Conservation (phyloP, 2,113 vertebrate genomes). For the Acrocephalus kingi region DNA sequence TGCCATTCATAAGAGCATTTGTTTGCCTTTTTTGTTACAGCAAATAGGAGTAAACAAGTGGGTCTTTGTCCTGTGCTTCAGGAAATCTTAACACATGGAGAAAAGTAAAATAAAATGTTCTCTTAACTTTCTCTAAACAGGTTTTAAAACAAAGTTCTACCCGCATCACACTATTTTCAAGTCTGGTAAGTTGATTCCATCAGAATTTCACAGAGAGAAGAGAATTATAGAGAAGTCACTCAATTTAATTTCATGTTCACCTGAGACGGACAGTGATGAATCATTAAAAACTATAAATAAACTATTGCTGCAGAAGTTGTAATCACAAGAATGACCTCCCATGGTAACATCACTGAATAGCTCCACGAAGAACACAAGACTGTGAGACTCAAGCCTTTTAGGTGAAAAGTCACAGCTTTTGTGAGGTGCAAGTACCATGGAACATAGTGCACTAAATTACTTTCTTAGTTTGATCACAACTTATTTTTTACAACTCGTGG, state of each 20-base stretch:
- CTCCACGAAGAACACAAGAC: fast-evolving
- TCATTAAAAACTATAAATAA: not conserved
- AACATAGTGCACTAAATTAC: not conserved
- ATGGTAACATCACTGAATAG: not conserved
- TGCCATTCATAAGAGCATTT: not conserved
- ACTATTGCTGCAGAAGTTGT: not conserved
- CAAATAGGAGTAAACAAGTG: not conserved
- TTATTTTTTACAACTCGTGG: not conserved
- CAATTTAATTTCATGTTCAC: not conserved
- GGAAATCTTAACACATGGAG: not conserved
- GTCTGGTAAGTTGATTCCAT: not conserved
- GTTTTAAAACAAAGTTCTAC: not conserved
- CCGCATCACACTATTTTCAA: not conserved
- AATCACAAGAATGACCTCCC: not conserved
- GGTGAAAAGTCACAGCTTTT: not conserved
- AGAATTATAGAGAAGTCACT: not conserved
- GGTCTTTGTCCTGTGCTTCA: not conserved
- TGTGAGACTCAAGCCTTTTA: not conserved
- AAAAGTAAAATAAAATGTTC: not conserved
- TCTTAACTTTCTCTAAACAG: not conserved
- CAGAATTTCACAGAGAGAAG: not conserved
- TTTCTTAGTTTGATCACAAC: not conserved
- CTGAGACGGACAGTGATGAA: not conserved
- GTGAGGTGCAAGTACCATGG: not conserved
- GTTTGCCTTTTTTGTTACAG: not conserved